Evolutionary conservation across 2,888 invertebrate species (phyloP).

Genomic region (Smittia aterrima): DNA sequence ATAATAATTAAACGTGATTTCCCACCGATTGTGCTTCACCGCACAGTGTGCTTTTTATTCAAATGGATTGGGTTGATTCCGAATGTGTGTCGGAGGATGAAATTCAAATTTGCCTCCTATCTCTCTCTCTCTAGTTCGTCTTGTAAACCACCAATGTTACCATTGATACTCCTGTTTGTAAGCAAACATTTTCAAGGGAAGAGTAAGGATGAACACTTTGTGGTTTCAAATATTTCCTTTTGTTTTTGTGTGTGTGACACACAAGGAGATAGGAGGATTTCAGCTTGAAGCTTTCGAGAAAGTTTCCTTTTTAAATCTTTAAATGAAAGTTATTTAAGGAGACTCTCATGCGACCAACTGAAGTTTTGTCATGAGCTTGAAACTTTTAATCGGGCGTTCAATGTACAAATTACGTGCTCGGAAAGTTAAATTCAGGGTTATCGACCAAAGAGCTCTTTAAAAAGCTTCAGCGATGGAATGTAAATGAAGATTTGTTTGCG

Average conservation of each 20-base stretch:
- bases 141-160: slow-evolving; percentile 34
- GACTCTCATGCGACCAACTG: no score
- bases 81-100: neutral
- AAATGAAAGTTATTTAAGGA: no score
- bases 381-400: no score
- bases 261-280: no score
- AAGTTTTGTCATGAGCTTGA: no score
- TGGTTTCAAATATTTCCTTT: slow-evolving; percentile 37
- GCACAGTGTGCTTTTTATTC: slow-evolving; percentile 20
- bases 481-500: no score
- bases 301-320: no score
- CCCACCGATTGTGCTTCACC: neutral
- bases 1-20: slow-evolving; percentile 37
- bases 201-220: slow-evolving; percentile 33
- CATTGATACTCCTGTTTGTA: slow-evolving; percentile 33
- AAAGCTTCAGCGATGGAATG: no score
- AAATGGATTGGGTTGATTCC: neutral
- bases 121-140: neutral
- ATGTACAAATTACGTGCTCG: no score
- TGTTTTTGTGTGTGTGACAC: neutral
- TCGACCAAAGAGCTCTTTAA: no score
- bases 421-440: no score
- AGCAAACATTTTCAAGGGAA: neutral
- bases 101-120: neutral
- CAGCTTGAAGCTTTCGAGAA: no score